Base-by-base conservation (phyloP, 1,140 invertebrate species). In the Holcopasites calliopsidis region DNA sequence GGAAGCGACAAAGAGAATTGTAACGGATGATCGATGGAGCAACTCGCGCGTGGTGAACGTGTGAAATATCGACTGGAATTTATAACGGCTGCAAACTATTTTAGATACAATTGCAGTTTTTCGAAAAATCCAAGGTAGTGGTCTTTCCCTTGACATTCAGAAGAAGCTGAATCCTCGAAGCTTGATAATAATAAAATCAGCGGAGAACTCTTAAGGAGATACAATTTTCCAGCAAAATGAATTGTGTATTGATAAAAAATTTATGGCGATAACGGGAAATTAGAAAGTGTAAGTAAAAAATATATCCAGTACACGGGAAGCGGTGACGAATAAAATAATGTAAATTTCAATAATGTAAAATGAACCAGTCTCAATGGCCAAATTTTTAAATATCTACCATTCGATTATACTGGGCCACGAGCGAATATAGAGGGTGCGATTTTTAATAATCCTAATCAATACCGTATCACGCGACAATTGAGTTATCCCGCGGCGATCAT, bases 51-150 rank as follows among this genome's bases (percentile, higher is more conserved):
- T 23, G 16, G 54, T 28, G 16, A 21, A 3, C 26, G 38, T 54
- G 31, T 10, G 52, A 85, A 80, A 82, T 85, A 86, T 84, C 74
- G 77, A 61, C 68, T 54, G 80, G 69, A 73, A 79, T 82, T 71
- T 76, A 70, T 40, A 76, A 76, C 77, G 78, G 73, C 58, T 83
- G 76, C 72, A n/a, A n/a, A n/a, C n/a, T n/a, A n/a, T n/a, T n/a
- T n/a, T n/a, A n/a, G n/a, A n/a, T n/a, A n/a, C n/a, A 26, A 33
- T 66, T 52, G 28, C 70, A 42, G 54, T 73, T 73, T 73, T 64
- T 64, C 60, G 33, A 40, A 33, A 8, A 16, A 16, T 35, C 26
- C n/a, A 18, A 50, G 28, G 28, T 16, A 18, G n/a, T 18, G 26
- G 26, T 3, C 6, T 35, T 31, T 57, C 44, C 0, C 11, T 7